These are phyloP conservation scores for Poecilia velifera DNA, from an alignment of 2,797 vertebrate genomes.

Conservation along the genomic window DNA sequence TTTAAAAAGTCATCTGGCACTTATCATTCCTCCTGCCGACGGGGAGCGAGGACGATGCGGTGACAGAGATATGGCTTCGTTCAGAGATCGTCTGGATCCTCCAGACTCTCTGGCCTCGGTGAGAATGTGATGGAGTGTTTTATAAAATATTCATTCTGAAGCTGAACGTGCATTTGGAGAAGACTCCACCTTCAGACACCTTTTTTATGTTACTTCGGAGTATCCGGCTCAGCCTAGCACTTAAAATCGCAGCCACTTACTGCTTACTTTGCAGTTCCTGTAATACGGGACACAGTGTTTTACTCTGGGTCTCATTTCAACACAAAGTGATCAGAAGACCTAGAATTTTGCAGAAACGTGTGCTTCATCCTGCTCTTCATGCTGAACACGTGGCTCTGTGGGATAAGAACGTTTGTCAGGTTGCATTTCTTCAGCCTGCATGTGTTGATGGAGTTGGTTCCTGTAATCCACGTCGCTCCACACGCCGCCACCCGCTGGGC, in stretches of 20 bases:
- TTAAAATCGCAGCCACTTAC: slow-evolving; percentile 31
- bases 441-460: neutral
- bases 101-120: slow-evolving; percentile 35
- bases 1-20: slow-evolving; percentile 51
- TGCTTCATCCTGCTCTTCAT: neutral
- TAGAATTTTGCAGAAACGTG: neutral
- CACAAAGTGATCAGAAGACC: neutral
- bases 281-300: slow-evolving; percentile 7
- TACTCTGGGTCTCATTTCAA: neutral
- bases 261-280: slow-evolving; percentile 18
- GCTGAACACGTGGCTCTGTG: neutral
- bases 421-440: neutral
- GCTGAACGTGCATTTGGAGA: slow-evolving; percentile 48
- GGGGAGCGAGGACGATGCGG: slow-evolving; percentile 40
- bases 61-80: slow-evolving; percentile 56
- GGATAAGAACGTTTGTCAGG: neutral
- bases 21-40: slow-evolving; percentile 38
- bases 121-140: slow-evolving; percentile 45
- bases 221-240: slow-evolving; percentile 25
- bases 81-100: slow-evolving; percentile 45
- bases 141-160: slow-evolving; percentile 51
- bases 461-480: neutral
- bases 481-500: neutral
- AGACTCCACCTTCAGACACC: slow-evolving; percentile 44
- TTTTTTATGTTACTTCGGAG: slow-evolving; percentile 39